Conservation (phyloP, 2,113 vertebrate species). For the Pteropus alecto region DNA sequence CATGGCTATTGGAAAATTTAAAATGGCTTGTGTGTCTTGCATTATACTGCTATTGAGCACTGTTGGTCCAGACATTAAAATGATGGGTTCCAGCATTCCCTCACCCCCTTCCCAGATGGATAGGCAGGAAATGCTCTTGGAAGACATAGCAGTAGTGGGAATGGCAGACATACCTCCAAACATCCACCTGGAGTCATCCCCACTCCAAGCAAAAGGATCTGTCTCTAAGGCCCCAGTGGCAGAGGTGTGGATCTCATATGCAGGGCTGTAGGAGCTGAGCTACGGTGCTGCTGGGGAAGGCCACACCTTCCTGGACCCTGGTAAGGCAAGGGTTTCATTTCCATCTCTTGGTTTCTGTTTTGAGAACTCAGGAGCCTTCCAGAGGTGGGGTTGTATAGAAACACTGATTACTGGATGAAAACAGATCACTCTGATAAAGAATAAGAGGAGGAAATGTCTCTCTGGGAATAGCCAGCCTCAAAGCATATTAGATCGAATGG, state of each 20-base stretch:
- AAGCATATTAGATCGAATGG: background rate
- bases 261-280: conserved; percentile 49
- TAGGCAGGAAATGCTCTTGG: conserved; percentile 66
- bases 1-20: background rate
- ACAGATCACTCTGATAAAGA: background rate
- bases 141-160: conserved; percentile 67
- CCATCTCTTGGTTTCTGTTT: background rate
- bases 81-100: conserved; percentile 47
- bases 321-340: conserved; percentile 53
- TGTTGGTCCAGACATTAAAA: background rate
- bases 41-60: background rate
- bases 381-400: background rate
- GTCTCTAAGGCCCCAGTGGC: conserved; percentile 28
- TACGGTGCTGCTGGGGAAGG: conserved; percentile 30
- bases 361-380: background rate
- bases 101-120: conserved; percentile 26
- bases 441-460: background rate
- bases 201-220: conserved; percentile 51
- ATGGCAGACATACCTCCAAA: conserved; percentile 19
- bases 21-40: background rate
- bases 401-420: background rate
- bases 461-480: background rate
- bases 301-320: conserved; percentile 62
- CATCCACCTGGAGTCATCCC: conserved; percentile 54
- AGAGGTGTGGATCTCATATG: conserved; percentile 55